Evolutionary conservation across 2,888 invertebrate species (phyloP).

Genomic region (Xestia ashworthii): DNA sequence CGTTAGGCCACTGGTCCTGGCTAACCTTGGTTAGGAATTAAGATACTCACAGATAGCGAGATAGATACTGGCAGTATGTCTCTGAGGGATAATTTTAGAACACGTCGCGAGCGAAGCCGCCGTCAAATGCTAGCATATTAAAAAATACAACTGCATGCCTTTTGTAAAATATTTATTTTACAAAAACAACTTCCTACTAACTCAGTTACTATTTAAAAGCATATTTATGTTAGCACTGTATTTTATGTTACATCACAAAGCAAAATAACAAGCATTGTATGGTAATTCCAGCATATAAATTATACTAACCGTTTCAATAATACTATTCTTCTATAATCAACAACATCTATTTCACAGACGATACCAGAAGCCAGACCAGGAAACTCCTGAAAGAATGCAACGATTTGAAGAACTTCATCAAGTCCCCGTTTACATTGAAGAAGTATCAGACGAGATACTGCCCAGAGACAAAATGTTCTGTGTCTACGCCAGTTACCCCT

Average conservation of each 20-base stretch:
- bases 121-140: neutral
- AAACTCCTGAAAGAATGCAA: constrained; percentile 80
- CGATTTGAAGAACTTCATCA: constrained; percentile 86
- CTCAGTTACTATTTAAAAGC: constrained; percentile 1
- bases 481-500: constrained; percentile 85
- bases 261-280: constrained; percentile 55
- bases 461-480: constrained; percentile 79
- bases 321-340: constrained; percentile 38
- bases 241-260: constrained; percentile 3
- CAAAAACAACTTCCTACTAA: constrained; percentile 5
- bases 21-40: neutral
- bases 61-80: neutral
- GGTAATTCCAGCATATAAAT: constrained; percentile 50
- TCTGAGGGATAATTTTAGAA: too few species aligned
- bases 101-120: neutral
- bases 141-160: neutral
- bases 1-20: neutral
- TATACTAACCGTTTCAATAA: constrained; percentile 6
- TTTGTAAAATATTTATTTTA: neutral
- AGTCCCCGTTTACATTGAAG: constrained; percentile 87
- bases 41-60: too few species aligned
- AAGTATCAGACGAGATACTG: constrained; percentile 85
- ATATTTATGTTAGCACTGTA: neutral
- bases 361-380: constrained; percentile 79
- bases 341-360: constrained; percentile 70